These are phyloP conservation scores for Huso huso DNA, from an alignment of 2,797 vertebrate species.

Conservation along the genomic window DNA sequence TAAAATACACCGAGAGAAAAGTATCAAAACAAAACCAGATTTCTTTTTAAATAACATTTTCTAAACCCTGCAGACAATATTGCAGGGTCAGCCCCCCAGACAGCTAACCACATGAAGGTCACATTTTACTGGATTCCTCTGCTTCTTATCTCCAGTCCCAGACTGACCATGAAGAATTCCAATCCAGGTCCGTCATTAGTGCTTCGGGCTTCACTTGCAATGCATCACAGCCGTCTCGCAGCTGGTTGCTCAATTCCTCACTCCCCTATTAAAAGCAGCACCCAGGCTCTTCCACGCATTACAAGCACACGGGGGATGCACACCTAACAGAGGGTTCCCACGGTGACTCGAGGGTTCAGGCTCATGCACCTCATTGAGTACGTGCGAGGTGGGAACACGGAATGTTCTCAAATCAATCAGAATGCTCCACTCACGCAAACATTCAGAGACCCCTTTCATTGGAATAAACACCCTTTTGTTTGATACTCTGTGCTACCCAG, in stretches of 20 bases:
- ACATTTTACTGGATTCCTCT: no score
- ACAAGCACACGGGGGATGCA: slow-evolving; percentile 21
- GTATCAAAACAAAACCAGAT: no score
- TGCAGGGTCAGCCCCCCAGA: no score
- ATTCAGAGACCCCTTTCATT: no score
- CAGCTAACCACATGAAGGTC: no score
- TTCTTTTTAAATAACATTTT: no score
- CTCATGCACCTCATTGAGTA: slow-evolving; percentile 5
- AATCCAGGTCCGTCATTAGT: slow-evolving; percentile 16
- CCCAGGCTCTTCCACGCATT: slow-evolving; percentile 11
- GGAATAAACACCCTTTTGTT: no score
- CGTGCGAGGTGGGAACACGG: neutral
- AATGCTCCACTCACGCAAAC: neutral
- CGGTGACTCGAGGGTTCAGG: slow-evolving; percentile 30
- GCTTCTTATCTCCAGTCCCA: no score
- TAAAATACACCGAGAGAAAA: no score
- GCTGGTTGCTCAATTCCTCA: slow-evolving; percentile 6
- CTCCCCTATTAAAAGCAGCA: slow-evolving; percentile 23
- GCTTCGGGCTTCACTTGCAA: neutral
- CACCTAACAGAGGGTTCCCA: slow-evolving; percentile 33
- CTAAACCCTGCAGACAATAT: no score
- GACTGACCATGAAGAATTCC: slow-evolving; percentile 11
- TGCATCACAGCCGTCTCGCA: slow-evolving; percentile 2
- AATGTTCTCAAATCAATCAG: neutral
- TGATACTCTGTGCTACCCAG: no score